Base-by-base conservation (phyloP, 2,797 vertebrate species). In the Takifugu ocellatus region DNA sequence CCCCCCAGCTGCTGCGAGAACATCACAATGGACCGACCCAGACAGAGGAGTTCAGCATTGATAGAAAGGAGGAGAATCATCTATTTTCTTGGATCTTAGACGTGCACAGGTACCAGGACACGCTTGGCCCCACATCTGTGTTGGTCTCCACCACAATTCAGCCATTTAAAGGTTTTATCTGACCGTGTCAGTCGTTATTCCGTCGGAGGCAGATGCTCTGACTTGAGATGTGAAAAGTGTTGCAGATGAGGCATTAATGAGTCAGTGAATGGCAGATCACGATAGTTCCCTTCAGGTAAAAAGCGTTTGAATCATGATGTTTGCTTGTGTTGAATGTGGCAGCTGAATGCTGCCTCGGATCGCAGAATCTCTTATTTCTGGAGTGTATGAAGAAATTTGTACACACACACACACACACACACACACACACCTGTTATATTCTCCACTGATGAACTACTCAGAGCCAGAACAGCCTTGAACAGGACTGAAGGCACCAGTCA, bases 1-100 rank as follows among this genome's bases (percentile, higher is more conserved):
- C 87, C 87, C 27, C 63, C 87, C 88, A 89, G 88, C 88, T 89
- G 88, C 84, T 62, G 66, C 29, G 3, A 63, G 63, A 65, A 65
- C 61, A 68, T 77, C 65, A 84, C 81, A 85, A 84, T 73, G 82
- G 68, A 54, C 48, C 29, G 70, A 56, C 33, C 9, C 54, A 85
- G 84, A 87, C 78, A 74, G 70, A 77, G 65, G 56, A 5, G 58
- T 56, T 10, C 6, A 53, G 66, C 61, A 66, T 76, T 68, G 76
- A 55, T 67, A 68, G 71, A 78, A 73, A 21, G 21, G 21, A 21
- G 21, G 66, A 66, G 53, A 43, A 59, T 29, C 44, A 10, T 33
- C 31, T 33, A 7, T 10, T 10, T 10, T 63, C 78, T 86, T 85
- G 70, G 70, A 75, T 5, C 43, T 64, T 48, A 65, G 64, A 63